These are phyloP conservation scores for Erethizon dorsatum DNA, from an alignment of 2,797 vertebrate genomes.

Conservation along the genomic window DNA sequence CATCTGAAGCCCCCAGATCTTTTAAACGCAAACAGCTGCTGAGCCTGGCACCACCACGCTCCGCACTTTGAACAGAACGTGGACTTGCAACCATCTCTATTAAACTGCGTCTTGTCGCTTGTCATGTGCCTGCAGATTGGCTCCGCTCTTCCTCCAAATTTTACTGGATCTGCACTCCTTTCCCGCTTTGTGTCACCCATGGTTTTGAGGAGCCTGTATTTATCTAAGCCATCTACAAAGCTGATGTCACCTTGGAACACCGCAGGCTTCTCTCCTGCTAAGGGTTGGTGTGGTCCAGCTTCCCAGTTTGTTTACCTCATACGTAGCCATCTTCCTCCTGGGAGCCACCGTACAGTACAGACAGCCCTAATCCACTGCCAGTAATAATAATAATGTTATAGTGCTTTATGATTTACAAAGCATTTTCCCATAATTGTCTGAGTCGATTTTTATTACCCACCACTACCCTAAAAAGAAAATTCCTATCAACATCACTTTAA, in stretches of 20 bases:
- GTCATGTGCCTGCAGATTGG: not conserved
- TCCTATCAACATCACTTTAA: not conserved
- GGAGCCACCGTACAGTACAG: not conserved
- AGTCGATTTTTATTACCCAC: not conserved
- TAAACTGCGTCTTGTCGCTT: not conserved
- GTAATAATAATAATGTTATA: not conserved
- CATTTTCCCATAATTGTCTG: constrained; percentile 23
- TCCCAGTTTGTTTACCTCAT: not conserved
- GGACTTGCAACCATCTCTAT: not conserved
- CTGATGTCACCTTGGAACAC: not conserved
- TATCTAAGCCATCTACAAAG: not conserved
- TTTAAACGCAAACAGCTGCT: constrained; percentile 9
- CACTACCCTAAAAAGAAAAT: not conserved
- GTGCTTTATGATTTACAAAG: not conserved
- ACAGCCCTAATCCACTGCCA: not conserved
- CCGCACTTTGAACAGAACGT: not conserved
- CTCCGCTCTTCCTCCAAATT: constrained; percentile 8
- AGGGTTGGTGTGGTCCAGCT: not conserved
- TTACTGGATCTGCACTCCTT: not conserved
- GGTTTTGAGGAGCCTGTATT: not conserved
- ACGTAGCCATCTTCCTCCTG: not conserved
- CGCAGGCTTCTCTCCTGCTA: not conserved
- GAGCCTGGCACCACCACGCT: not conserved
- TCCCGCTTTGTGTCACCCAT: not conserved
- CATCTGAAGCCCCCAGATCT: not conserved